Evolutionary conservation across 2,113 vertebrate species (phyloP).

Genomic region (Otolemur garnettii): DNA sequence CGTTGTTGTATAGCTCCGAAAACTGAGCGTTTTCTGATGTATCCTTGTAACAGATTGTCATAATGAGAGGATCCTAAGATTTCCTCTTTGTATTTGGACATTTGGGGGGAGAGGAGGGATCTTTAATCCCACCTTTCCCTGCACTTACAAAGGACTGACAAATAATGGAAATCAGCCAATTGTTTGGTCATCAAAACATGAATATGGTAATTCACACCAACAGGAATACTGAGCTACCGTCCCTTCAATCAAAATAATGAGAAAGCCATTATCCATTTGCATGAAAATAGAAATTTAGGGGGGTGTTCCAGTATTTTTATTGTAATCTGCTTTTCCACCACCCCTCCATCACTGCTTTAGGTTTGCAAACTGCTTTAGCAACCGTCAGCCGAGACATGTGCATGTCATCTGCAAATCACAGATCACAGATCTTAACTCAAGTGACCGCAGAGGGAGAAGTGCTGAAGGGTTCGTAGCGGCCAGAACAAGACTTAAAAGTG

Average conservation of each 20-base stretch:
- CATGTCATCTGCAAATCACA: conserved; percentile 98
- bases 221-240: conserved; percentile 68
- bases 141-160: conserved; percentile 12
- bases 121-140: conserved; percentile 23
- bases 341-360: conserved; percentile 87
- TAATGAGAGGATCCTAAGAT: conserved; percentile 76
- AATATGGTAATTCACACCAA: conserved; percentile 73
- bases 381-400: conserved; percentile 93
- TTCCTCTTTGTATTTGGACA: conserved; percentile 70
- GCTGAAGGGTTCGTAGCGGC: conserved; percentile 94
- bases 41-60: conserved; percentile 75
- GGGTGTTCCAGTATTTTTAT: conserved; percentile 81
- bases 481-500: conserved; percentile 95
- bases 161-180: conserved; percentile 60
- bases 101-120: neutral
- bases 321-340: conserved; percentile 65
- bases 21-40: conserved; percentile 49
- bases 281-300: conserved; percentile 89
- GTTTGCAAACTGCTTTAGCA: conserved; percentile 92
- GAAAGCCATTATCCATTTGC: conserved; percentile 85
- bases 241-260: conserved; percentile 84
- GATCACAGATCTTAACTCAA: conserved; percentile 95
- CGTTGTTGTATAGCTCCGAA: conserved; percentile 77
- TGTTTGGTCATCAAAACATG: conserved; percentile 70
- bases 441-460: conserved; percentile 95